Evolutionary conservation across 2,888 invertebrate genomes (phyloP), one percentile per base, ranked within the genome.

Genomic region (Baronia brevicornis): DNA sequence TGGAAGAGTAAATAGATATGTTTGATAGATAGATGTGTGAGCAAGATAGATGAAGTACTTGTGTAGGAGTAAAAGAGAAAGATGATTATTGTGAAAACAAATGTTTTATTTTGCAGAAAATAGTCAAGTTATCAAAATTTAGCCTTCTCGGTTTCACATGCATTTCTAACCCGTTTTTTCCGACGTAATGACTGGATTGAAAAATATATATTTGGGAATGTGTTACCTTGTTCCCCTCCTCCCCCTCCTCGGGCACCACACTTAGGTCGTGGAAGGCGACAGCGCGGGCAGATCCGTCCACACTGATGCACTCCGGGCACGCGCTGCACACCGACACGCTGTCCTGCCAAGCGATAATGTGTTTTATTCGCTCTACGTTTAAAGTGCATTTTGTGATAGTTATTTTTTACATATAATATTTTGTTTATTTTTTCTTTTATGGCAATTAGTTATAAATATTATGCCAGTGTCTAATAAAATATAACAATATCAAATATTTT

Each of bases 221-320:
- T 14, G 12, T 39, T 47, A 71, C 71, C 69, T 66, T 70, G 20
- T 57, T 70, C 7, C 62, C 65, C 5, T 78, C 75, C 41, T 77
- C 79, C 3, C 86, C 89, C 54, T 92, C 93, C 59, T 93, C 93
- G 3, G 91, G 90, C 23, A 93, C 92, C 11, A 92, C 89, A 36
- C 91, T 91, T 26, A 93, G 84, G 61, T 91, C 91, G 67, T 92
- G 91, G 69, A 91, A 92, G 61, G 87, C 84, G 49, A 88, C 74
- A 52, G 60, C 64, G 35, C 67, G 66, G 33, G 60, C 62, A 13
- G 67, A 69, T 25, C 58, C 61, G 50, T 71, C 77, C 39, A 61
- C 71, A 62, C 78, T 72, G 37, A 57, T 69, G 64, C 82, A 80
- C 43, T 85, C 85, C 20, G 87, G 86, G 57, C 87, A 87, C 41